phyloP scores from a whole-genome alignment of 2,888 invertebrate genomes.

The Phlogophora meticulosa region DNA sequence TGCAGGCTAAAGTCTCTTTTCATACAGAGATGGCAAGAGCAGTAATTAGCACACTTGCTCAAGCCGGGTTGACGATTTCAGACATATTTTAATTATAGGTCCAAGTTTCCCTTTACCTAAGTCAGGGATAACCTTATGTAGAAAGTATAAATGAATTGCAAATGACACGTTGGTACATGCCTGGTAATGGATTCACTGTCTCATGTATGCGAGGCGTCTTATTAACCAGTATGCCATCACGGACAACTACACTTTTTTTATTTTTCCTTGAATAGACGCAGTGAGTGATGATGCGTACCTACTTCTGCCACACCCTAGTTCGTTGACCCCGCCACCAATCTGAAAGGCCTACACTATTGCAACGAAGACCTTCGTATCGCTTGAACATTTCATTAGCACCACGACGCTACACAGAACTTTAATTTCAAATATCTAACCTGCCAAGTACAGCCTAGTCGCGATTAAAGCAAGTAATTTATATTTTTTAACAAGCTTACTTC shows the following conservation, averaged over 20 bases:
- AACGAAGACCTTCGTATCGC: neutral
- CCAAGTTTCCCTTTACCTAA: no score
- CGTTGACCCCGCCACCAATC: neutral
- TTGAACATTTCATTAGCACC: neutral
- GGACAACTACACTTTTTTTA: neutral
- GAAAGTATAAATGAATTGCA: no score
- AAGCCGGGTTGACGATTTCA: no score
- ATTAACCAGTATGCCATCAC: no score
- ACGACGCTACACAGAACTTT: neutral
- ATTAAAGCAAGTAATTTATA: conserved; percentile 62
- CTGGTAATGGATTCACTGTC: no score
- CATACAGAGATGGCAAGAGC: no score
- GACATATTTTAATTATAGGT: no score
- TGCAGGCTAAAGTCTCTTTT: no score
- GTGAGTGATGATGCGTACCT: neutral
- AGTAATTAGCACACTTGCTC: no score
- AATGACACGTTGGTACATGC: no score
- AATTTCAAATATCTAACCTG: conserved; percentile 28
- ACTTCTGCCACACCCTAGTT: neutral
- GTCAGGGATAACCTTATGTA: no score
- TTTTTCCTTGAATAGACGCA: neutral
- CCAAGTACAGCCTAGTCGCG: conserved; percentile 28
- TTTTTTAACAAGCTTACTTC: conserved; percentile 61
- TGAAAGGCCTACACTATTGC: neutral
- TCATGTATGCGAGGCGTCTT: no score